Percentiles rank a stretch among this genome's conserved stretches.
Evolutionary conservation across 1,140 invertebrate species (phyloP).

Genomic region (Hylaeus volcanicus): DNA sequence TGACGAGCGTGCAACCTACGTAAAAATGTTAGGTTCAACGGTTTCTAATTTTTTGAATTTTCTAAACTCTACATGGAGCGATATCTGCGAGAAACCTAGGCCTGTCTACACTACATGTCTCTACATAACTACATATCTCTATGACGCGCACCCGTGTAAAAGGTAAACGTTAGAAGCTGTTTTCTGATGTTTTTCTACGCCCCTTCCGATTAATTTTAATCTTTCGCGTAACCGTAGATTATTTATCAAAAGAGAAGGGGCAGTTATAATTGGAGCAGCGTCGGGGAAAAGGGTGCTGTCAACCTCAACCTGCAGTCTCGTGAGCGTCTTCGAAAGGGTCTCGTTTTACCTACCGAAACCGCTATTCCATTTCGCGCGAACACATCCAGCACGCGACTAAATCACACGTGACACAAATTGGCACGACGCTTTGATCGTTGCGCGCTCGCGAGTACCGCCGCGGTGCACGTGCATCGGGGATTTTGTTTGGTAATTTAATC

Average conservation of each 20-base stretch:
- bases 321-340: constrained; percentile 20
- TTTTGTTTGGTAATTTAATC: constrained; percentile 49
- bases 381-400: constrained; percentile 37
- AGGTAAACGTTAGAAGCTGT: no score
- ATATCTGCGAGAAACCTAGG: no score
- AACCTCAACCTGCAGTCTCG: no score
- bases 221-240: background rate
- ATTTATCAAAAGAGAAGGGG: background rate
- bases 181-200: no score
- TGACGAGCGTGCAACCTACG: no score
- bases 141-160: no score
- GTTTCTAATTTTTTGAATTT: no score
- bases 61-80: no score
- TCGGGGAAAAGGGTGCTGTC: background rate
- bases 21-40: no score
- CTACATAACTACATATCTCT: no score
- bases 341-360: constrained; percentile 42
- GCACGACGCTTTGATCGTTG: constrained; percentile 41
- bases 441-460: constrained; percentile 13
- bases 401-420: constrained; percentile 60
- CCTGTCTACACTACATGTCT: no score
- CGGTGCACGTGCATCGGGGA: constrained; percentile 9
- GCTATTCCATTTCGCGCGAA: constrained; percentile 57
- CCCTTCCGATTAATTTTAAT: no score
- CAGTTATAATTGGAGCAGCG: constrained; percentile 11